Base-by-base conservation (phyloP, 2,888 invertebrate species). In the Nematopogon swammerdamellus region DNA sequence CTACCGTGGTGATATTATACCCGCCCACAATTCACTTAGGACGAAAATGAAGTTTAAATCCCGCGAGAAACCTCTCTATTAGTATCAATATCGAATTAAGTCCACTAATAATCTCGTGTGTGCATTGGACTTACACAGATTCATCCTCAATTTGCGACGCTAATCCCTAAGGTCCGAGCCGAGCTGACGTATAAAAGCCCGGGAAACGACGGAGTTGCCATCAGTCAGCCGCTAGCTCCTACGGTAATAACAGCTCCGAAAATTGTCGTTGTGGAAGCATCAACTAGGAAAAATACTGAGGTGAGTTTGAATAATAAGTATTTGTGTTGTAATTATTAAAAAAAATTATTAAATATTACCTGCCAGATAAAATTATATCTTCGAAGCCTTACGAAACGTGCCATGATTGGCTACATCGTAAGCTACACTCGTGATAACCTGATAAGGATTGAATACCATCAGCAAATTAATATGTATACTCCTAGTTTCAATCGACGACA, bases 121-220 rank as follows among this genome's bases (percentile, higher is more conserved):
- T 36, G 36, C 36, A 14, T 3, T 8, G 14, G 36, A 36, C 3
- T 36, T 14, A 14, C n/a, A 4, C 25, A 4, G 8, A 25, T n/a
- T 25, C 25, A 25, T 8, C 25, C n/a, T 14, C 36, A 36, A 36
- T 36, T 36, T 36, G 11, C 36, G 3, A 36, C 14, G 6, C 36
- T 36, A 36, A 36, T 36, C 36, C 36, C 36, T 14, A 3, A 14
- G 36, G 36, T 8, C 36, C 25, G 25, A 14, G 11, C 11, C 36
- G 36, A 14, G 43, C 29, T n/a, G n/a, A 14, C 50, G 61, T 76
- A 76, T 76, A 76, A 70, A 77, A 64, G 56, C 64, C 60, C 60
- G 61, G 56, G 67, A 60, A 63, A 60, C 57, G 57, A 44, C 36
- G 53, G 47, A 50, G 46, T 20, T 51, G 58, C 62, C 64, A 72